Evolutionary conservation across 2,888 invertebrate species (phyloP).

Genomic region (Tetranychus truncatus): DNA sequence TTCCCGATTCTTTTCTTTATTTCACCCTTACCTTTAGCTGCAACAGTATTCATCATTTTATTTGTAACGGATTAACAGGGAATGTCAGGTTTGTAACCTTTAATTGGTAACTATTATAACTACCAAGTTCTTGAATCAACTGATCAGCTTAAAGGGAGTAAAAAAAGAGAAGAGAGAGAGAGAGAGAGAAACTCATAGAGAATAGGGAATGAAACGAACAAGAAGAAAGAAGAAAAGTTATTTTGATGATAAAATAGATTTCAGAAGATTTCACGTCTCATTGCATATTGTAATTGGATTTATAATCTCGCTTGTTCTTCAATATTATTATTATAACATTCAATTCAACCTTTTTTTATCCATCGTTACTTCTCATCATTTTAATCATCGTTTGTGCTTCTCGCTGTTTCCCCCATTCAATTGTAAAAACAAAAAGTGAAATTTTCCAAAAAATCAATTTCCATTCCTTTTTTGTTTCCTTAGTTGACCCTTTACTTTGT

Average conservation of each 20-base stretch:
- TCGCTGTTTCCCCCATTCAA: not conserved
- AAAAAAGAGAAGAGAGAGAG: not conserved
- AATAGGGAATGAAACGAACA: not conserved
- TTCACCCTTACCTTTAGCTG: not conserved
- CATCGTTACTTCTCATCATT: not conserved
- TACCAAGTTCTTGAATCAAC: no score
- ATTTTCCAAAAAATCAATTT: no score
- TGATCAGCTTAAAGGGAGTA: not conserved
- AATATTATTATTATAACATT: not conserved
- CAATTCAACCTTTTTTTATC: not conserved
- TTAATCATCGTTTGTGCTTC: not conserved
- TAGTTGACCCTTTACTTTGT: no score
- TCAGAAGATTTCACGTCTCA: not conserved
- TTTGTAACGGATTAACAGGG: not conserved
- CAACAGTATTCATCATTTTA: not conserved
- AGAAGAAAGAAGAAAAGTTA: not conserved
- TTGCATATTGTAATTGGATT: slow-evolving; percentile 1
- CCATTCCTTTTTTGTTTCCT: no score
- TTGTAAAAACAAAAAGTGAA: no score
- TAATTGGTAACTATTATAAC: not conserved
- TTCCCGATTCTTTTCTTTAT: not conserved
- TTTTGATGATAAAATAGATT: not conserved
- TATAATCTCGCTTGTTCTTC: not conserved
- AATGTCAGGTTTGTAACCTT: not conserved
- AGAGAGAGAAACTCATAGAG: not conserved